Base-by-base conservation (phyloP, 1,140 invertebrate species). In the Tenebrio molitor region DNA sequence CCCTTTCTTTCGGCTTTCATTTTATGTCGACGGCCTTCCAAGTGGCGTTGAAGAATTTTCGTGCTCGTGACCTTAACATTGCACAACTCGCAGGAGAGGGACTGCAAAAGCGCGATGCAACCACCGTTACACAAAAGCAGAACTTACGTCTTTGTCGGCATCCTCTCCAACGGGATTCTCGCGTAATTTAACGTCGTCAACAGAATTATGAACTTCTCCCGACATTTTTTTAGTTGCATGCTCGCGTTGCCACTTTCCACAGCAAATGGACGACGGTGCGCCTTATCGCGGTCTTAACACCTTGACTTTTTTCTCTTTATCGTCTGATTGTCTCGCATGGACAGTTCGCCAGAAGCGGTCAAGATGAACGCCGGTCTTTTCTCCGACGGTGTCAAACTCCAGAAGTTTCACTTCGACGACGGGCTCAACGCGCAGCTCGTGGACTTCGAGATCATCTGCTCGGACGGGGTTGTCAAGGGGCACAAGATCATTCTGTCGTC, bases 21-120 rank as follows among this genome's bases (percentile, higher is more conserved):
- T 34, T 75, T 77, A 71, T 83, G 81, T 50, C 75, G 80, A 53
- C 78, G 75, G 12, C 81, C 81, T 69, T 82, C 81, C 63, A 79
- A 69, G 69, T 83, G 81, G 29, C 78, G 69, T 69, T 78, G 76
- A n/a, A 82, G 76, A 41, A 82, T 80, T 70, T 80, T 81, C 2
- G 67, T 16, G 66, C 81, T 83, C 7, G 80, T 82, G 19, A 81
- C 80, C 75, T 77, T 77, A 12, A 83, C 77, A 64, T 79, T 78
- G 68, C 81, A 83, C 17, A 83, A 67, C 29, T 82, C 77, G 70
- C 81, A 83, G 16, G 33, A 72, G 46, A 79, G 73, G 33, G 42
- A 2, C 79, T 80, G 34, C 42, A 79, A 75, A 44, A 66, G 23
- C 69, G 68, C 16, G 34, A 14, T 69, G 17, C 36, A 58, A 12